Conservation (phyloP, 2,888 invertebrate genomes). For the Limnephilus auricula region DNA sequence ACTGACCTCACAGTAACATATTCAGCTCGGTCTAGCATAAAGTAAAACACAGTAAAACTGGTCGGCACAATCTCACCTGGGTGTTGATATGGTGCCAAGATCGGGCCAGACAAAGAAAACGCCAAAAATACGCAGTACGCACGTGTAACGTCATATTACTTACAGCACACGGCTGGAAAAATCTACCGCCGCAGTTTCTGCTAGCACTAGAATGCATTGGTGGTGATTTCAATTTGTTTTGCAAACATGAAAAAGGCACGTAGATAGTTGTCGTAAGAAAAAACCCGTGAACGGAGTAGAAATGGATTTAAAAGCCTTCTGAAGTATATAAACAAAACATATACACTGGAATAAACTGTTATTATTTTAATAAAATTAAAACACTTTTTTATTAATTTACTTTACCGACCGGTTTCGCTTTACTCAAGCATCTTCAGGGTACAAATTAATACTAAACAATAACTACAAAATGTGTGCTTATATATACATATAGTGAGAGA, state of each 20-base stretch:
- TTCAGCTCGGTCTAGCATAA: conserved; percentile 1
- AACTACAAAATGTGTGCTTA: no score
- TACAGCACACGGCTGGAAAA: not conserved
- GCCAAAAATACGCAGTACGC: conserved; percentile 63
- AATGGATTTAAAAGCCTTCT: no score
- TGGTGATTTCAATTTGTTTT: not conserved
- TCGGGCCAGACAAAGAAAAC: conserved; percentile 60
- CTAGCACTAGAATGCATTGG: not conserved
- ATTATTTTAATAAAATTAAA: no score
- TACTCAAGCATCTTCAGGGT: no score
- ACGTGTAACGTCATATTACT: conserved; percentile 48
- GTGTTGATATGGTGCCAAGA: conserved; percentile 56
- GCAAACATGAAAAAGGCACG: not conserved
- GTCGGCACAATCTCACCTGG: conserved; percentile 60
- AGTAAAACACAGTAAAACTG: not conserved
- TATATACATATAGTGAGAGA: no score
- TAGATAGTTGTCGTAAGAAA: no score
- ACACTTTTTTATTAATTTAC: no score
- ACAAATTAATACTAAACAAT: no score
- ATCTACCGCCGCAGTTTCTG: not conserved
- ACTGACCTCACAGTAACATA: not conserved
- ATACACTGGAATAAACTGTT: no score
- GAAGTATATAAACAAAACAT: no score
- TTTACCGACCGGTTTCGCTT: no score
- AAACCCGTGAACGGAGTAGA: no score